A percentile compares a stretch with the other conserved stretches of the same genome.
Conservation (phyloP, 2,113 vertebrate species). For the Mustela lutreola region DNA sequence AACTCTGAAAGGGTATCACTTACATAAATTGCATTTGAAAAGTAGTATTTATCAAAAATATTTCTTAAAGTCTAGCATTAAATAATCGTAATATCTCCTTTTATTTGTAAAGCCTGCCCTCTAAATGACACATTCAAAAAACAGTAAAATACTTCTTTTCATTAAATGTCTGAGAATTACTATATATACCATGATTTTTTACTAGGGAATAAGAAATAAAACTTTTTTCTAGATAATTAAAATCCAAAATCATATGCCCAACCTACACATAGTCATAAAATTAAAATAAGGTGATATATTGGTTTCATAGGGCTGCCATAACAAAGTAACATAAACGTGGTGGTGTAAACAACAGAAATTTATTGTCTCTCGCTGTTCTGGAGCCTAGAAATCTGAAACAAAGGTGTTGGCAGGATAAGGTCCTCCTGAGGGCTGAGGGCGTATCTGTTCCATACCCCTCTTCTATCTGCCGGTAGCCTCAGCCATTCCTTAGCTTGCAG, state of each 20-base stretch:
- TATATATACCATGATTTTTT: not conserved
- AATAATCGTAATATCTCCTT: slow-evolving; percentile 48
- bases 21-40: slow-evolving; percentile 43
- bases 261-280: not conserved
- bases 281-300: not conserved
- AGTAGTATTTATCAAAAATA: slow-evolving; percentile 43
- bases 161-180: slow-evolving; percentile 23
- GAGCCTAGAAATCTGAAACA: not conserved
- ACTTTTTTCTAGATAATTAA: slow-evolving; percentile 67
- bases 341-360: not conserved
- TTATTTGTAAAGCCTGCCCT: slow-evolving; percentile 44
- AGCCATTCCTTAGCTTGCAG: not conserved
- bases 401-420: not conserved
- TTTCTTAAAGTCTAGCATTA: slow-evolving; percentile 3
- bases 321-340: not conserved
- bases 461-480: not conserved
- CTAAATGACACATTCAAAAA: slow-evolving; percentile 46
- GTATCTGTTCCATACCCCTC: not conserved
- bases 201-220: slow-evolving; percentile 35
- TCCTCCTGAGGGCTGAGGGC: not conserved
- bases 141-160: slow-evolving; percentile 56
- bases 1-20: not conserved
- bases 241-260: slow-evolving; percentile 39
- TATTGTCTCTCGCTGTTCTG: not conserved
- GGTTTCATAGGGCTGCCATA: not conserved